phyloP scores from a whole-genome alignment of 2,888 invertebrate genomes.

The Rotaria socialis region DNA sequence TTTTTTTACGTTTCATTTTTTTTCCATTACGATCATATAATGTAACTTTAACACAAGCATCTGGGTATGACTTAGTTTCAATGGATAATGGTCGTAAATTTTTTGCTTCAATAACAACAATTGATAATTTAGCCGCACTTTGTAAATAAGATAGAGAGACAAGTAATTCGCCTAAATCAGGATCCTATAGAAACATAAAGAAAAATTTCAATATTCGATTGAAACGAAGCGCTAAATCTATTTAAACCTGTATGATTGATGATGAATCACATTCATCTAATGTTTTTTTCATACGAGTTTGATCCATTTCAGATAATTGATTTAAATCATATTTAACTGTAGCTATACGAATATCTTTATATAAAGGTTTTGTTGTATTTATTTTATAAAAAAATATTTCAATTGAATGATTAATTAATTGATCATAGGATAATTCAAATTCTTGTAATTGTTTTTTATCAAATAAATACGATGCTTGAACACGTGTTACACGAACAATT shows the following conservation, averaged over 20 bases:
- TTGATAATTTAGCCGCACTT: slow-evolving; percentile 40
- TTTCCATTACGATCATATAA: slow-evolving; percentile 40
- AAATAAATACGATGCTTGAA: background rate
- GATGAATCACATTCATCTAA: background rate
- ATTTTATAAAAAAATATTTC: slow-evolving; percentile 21
- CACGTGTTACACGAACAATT: slow-evolving; percentile 7
- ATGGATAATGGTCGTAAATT: slow-evolving; percentile 43
- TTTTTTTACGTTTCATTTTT: slow-evolving; percentile 45
- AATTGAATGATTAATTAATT: slow-evolving; percentile 16
- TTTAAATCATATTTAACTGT: background rate
- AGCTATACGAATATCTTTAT: slow-evolving; percentile 1
- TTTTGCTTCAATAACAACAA: slow-evolving; percentile 44
- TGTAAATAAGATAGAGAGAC: slow-evolving; percentile 45
- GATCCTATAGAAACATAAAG: slow-evolving; percentile 4
- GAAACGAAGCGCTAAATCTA: background rate
- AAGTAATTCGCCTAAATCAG: slow-evolving; percentile 44
- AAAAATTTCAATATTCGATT: background rate
- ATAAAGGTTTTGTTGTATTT: background rate
- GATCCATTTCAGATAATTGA: slow-evolving; percentile 27
- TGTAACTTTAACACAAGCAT: slow-evolving; percentile 43
- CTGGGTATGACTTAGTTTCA: slow-evolving; percentile 41
- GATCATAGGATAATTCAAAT: slow-evolving; percentile 10
- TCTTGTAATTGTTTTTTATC: background rate
- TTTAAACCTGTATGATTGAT: background rate
- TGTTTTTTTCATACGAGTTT: background rate